phyloP scores from a whole-genome alignment of 1,140 invertebrate genomes.

The Drosophila sulfurigaster region DNA sequence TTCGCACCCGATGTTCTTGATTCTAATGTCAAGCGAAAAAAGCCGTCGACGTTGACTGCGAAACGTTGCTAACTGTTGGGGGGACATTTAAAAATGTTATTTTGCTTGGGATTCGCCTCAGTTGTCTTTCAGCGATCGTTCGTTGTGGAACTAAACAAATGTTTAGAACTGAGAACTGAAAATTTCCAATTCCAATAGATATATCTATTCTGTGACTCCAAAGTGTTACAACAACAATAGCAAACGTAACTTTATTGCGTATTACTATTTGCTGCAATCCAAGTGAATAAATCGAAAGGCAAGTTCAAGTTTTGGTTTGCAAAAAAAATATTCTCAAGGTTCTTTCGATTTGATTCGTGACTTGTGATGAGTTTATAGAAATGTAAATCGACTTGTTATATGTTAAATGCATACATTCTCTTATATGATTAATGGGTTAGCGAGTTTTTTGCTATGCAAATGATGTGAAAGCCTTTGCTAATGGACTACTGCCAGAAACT shows the following conservation, averaged over 20 bases:
- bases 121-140: slow-evolving; percentile 66
- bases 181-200: neutral
- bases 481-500: neutral
- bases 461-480: neutral
- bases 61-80: neutral
- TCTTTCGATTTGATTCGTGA: slow-evolving; percentile 13
- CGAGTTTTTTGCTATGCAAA: slow-evolving; percentile 2
- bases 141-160: slow-evolving; percentile 40
- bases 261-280: neutral
- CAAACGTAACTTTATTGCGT: slow-evolving; percentile 35
- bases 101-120: slow-evolving; percentile 50
- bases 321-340: slow-evolving; percentile 18
- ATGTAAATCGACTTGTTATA: neutral
- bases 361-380: neutral
- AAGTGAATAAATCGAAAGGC: slow-evolving; percentile 32
- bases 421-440: slow-evolving; percentile 24
- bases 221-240: slow-evolving; percentile 31
- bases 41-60: slow-evolving; percentile 23
- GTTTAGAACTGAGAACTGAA: neutral
- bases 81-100: slow-evolving; percentile 60
- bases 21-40: slow-evolving; percentile 37
- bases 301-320: slow-evolving; percentile 51
- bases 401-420: neutral
- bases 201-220: neutral
- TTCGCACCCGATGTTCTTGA: slow-evolving; percentile 29